Conservation (phyloP, 92 coral and sea anemone genomes). For the Hydrozoanthus gracilis region DNA sequence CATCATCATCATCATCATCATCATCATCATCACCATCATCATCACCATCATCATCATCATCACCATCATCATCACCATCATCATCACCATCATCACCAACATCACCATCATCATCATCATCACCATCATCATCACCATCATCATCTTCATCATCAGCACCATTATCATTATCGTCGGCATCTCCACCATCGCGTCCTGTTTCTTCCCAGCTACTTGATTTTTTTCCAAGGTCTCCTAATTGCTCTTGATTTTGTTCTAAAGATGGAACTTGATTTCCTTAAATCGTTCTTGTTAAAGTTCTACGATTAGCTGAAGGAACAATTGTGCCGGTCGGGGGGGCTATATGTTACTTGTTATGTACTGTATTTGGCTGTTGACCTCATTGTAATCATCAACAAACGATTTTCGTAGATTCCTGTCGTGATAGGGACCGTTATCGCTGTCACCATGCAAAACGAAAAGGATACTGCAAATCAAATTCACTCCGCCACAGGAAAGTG, state of each 20-base stretch:
- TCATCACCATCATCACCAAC: not conserved
- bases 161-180: not conserved
- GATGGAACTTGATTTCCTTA: too few relatives aligned
- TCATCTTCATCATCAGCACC: not conserved
- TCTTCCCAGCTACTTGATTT: not conserved
- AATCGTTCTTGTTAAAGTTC: too few relatives aligned
- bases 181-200: not conserved
- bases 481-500: slow-evolving; percentile 50
- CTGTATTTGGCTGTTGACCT: too few relatives aligned
- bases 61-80: not conserved
- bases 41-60: not conserved
- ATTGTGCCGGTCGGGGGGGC: too few relatives aligned
- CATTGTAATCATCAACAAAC: too few relatives aligned
- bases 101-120: not conserved
- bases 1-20: not conserved
- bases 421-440: slow-evolving; percentile 62
- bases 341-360: too few relatives aligned
- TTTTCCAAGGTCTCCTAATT: too few relatives aligned
- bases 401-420: slow-evolving; percentile 53
- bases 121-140: not conserved
- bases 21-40: not conserved
- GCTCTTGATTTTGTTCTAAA: too few relatives aligned
- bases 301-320: too few relatives aligned
- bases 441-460: slow-evolving; percentile 58
- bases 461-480: slow-evolving; percentile 71